Conservation (phyloP, 2,113 vertebrate genomes). For the Illadopsis cleaveri region DNA sequence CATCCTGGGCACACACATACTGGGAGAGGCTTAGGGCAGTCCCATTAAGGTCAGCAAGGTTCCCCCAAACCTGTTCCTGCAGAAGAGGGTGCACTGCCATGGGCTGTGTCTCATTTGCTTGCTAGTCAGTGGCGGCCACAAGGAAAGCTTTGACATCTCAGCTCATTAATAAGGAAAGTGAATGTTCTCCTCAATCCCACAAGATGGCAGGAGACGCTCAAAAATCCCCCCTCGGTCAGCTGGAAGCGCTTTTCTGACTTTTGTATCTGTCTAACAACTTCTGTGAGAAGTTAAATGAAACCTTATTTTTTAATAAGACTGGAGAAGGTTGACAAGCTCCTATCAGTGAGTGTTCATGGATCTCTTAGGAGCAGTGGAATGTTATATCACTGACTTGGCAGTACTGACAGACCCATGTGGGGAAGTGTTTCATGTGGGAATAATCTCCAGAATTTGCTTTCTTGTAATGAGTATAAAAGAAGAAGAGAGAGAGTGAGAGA, state of each 20-base stretch:
- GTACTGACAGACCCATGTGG: neutral
- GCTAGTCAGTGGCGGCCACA: accelerated
- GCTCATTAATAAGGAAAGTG: neutral
- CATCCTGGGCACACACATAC: neutral
- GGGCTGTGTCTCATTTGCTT: neutral
- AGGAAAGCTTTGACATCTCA: neutral
- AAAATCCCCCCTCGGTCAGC: neutral
- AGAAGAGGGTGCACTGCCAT: neutral
- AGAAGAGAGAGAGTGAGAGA: neutral
- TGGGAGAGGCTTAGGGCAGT: neutral
- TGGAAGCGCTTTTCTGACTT: neutral
- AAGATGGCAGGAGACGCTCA: conserved; percentile 55
- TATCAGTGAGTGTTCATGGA: neutral
- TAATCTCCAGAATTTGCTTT: conserved; percentile 35
- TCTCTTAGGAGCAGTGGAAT: neutral
- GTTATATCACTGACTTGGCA: neutral
- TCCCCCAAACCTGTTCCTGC: neutral
- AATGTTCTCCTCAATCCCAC: conserved; percentile 24
- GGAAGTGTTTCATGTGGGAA: conserved; percentile 6
- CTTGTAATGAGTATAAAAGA: neutral
- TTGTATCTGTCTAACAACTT: neutral
- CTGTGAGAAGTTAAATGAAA: neutral
- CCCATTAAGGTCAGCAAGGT: neutral
- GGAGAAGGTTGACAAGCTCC: neutral
- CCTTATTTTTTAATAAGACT: neutral